Conservation (phyloP, 2,888 invertebrate species). For the Bugulina stolonifera region DNA sequence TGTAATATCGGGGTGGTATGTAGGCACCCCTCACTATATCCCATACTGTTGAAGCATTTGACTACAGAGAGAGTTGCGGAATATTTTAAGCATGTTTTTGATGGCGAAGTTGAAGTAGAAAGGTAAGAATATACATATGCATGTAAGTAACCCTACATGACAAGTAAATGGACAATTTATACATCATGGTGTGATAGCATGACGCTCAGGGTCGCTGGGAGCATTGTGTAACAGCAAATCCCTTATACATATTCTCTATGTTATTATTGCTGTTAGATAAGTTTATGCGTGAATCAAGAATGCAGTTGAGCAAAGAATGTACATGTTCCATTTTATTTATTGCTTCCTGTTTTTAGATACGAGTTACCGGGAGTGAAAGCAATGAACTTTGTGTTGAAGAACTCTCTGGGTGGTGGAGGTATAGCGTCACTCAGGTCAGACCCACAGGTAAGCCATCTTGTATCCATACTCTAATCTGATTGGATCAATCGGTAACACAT, state of each 20-base stretch:
- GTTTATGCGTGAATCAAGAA: not conserved
- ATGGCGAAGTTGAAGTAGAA: slow-evolving; percentile 32
- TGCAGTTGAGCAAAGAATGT: not conserved
- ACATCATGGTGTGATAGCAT: too few relatives aligned
- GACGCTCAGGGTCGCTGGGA: too few relatives aligned
- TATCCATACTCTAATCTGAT: slow-evolving; percentile 13
- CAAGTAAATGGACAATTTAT: too few relatives aligned
- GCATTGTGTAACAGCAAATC: too few relatives aligned
- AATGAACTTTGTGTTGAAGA: slow-evolving; percentile 55
- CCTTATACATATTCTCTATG: too few relatives aligned
- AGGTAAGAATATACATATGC: too few relatives aligned
- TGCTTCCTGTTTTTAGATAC: slow-evolving; percentile 44
- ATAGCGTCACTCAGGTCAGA: slow-evolving; percentile 56
- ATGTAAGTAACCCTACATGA: too few relatives aligned
- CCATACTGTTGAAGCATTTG: slow-evolving; percentile 51
- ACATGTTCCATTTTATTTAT: not conserved
- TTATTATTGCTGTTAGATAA: too few relatives aligned
- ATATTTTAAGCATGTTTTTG: slow-evolving; percentile 54
- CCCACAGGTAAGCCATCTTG: slow-evolving; percentile 47
- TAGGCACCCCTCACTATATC: slow-evolving; percentile 50
- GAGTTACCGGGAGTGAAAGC: slow-evolving; percentile 55
- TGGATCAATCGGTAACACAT: too few relatives aligned
- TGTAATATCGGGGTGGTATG: slow-evolving; percentile 56
- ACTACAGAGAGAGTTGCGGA: slow-evolving; percentile 51
- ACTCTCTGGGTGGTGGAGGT: slow-evolving; percentile 56